Evolutionary conservation across 2,113 vertebrate genomes (phyloP).

Genomic region (Colinus virginianus): DNA sequence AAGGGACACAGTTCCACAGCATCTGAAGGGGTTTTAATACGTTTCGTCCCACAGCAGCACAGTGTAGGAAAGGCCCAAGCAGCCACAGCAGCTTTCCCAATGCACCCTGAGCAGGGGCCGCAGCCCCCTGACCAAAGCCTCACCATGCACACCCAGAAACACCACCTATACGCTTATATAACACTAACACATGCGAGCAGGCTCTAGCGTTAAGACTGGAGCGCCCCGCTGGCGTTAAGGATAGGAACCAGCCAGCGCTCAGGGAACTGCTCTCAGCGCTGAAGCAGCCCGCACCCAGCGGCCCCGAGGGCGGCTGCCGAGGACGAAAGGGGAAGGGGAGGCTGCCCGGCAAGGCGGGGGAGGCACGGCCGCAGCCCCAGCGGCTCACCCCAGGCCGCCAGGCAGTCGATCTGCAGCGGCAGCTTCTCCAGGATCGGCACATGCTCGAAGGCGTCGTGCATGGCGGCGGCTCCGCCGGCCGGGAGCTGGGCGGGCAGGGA

Average conservation of each 20-base stretch:
- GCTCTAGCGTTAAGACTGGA: neutral
- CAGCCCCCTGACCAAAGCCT: neutral
- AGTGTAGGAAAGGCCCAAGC: neutral
- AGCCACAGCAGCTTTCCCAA: neutral
- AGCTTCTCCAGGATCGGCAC: constrained; percentile 95
- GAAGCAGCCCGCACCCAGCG: too few species aligned
- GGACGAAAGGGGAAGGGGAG: neutral
- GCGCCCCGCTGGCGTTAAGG: accelerated
- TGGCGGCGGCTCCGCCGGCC: constrained; percentile 56
- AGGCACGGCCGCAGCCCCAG: neutral
- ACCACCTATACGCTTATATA: accelerated
- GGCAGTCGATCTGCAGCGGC: constrained; percentile 95
- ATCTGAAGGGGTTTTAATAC: neutral
- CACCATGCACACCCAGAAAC: accelerated
- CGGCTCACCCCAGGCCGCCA: constrained; percentile 94
- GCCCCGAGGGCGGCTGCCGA: neutral
- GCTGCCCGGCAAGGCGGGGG: neutral
- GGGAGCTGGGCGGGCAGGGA: too few species aligned
- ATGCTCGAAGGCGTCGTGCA: constrained; percentile 96
- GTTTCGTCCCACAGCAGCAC: accelerated
- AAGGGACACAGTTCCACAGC: accelerated
- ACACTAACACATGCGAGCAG: accelerated
- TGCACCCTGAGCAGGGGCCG: too few species aligned
- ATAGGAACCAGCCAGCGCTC: accelerated
- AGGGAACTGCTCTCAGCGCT: accelerated